These are phyloP conservation scores for Acomys russatus DNA, from an alignment of 2,797 vertebrate species.

Conservation along the genomic window DNA sequence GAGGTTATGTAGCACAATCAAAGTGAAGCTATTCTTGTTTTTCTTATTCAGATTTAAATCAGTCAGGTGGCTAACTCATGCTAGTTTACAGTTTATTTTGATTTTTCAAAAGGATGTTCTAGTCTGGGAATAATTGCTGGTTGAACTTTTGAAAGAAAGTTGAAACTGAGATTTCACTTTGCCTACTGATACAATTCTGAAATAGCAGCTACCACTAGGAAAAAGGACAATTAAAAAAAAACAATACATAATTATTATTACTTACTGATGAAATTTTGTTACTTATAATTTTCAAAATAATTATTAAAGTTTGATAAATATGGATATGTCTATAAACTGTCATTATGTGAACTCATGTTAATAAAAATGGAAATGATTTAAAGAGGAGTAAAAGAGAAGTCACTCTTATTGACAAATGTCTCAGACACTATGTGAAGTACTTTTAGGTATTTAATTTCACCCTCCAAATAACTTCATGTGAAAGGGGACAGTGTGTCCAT, in stretches of 20 bases:
- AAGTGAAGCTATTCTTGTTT: background rate
- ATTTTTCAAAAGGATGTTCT: background rate
- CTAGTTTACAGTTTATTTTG: background rate
- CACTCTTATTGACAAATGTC: background rate
- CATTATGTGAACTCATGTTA: background rate
- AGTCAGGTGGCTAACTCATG: background rate
- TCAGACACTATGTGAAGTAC: background rate
- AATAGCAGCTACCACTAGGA: background rate
- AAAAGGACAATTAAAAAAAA: background rate
- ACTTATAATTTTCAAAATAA: background rate
- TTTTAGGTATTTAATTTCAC: slow-evolving; percentile 7
- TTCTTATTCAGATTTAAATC: background rate
- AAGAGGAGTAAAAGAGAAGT: background rate
- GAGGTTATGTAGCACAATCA: background rate
- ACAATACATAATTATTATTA: background rate
- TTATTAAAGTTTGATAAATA: background rate
- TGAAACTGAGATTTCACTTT: background rate
- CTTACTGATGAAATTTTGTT: background rate
- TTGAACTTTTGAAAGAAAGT: background rate
- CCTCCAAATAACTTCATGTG: background rate
- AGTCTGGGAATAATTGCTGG: background rate
- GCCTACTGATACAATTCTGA: background rate
- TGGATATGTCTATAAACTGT: background rate
- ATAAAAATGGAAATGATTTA: background rate
- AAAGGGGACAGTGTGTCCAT: background rate